Conservation (phyloP, 1,140 invertebrate species). For the Habropoda laboriosa region DNA sequence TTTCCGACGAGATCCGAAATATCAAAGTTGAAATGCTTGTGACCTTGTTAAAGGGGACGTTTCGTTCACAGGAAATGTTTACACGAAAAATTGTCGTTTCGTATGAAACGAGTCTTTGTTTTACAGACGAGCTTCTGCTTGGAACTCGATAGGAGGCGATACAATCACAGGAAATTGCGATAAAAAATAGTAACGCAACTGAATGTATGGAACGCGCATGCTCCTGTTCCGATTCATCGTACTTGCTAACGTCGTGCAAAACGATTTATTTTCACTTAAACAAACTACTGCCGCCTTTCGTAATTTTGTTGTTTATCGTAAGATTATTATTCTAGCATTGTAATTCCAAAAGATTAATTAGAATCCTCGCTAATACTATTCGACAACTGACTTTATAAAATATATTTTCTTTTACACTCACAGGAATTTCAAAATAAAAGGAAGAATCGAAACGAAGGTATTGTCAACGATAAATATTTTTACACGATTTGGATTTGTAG, state of each 20-base stretch:
- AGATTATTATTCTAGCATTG: no score
- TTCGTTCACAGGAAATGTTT: neutral
- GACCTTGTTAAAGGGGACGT: neutral
- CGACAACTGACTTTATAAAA: no score
- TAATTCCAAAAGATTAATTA: no score
- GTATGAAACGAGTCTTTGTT: constrained; percentile 44
- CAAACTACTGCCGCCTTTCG: neutral
- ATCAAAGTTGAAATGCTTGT: neutral
- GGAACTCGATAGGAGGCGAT: constrained; percentile 30
- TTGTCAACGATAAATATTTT: neutral
- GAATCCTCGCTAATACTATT: no score
- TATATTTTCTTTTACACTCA: no score
- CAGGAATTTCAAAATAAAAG: neutral
- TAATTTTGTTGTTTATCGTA: neutral
- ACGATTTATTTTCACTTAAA: neutral
- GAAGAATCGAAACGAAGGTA: neutral
- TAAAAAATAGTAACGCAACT: constrained; percentile 5
- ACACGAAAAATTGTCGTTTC: neutral
- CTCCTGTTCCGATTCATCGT: neutral
- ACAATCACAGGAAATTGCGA: constrained; percentile 3
- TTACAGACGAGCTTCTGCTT: neutral
- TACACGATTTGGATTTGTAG: no score
- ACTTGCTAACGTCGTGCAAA: no score
- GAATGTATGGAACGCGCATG: constrained; percentile 12
- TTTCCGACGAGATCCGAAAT: neutral